Percentiles rank a stretch among this genome's conserved stretches.
phyloP scores from a whole-genome alignment of 2,113 vertebrate species.

The Spea bombifrons region DNA sequence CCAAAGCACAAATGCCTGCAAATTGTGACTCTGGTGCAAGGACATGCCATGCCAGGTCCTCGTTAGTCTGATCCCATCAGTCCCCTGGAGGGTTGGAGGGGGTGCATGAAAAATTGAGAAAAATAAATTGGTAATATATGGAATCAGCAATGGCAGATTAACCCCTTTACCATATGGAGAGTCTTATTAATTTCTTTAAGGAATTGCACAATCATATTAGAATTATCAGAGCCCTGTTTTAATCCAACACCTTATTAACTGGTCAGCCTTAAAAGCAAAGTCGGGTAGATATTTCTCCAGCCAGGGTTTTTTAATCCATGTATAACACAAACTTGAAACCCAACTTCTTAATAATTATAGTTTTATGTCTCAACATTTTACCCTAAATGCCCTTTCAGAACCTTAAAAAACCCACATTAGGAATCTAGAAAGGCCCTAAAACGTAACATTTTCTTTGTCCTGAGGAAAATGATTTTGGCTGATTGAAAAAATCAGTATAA shows the following conservation, averaged over 20 bases:
- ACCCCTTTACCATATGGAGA: not conserved
- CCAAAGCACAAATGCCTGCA: conserved; percentile 36
- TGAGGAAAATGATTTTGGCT: conserved; percentile 5
- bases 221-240: not conserved
- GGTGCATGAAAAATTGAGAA: no score
- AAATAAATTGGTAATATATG: conserved; percentile 24
- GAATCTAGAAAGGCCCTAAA: not conserved
- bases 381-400: conserved; percentile 25
- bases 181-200: not conserved
- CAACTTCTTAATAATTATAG: not conserved
- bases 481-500: conserved; percentile 26
- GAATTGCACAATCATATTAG: not conserved
- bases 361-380: not conserved
- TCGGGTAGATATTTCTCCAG: no score
- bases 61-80: conserved; percentile 25
- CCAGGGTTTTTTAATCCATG: no score
- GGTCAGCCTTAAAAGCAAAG: not conserved
- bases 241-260: not conserved
- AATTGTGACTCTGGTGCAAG: conserved; percentile 28
- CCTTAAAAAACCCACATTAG: conserved; percentile 5
- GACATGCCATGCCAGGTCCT: conserved; percentile 10
- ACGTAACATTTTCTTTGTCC: conserved; percentile 15
- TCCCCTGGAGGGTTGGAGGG: not conserved
- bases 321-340: not conserved
- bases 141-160: conserved; percentile 12